Evolutionary conservation across 2,113 vertebrate genomes (phyloP).

Genomic region (Phrynosoma blainvillii): DNA sequence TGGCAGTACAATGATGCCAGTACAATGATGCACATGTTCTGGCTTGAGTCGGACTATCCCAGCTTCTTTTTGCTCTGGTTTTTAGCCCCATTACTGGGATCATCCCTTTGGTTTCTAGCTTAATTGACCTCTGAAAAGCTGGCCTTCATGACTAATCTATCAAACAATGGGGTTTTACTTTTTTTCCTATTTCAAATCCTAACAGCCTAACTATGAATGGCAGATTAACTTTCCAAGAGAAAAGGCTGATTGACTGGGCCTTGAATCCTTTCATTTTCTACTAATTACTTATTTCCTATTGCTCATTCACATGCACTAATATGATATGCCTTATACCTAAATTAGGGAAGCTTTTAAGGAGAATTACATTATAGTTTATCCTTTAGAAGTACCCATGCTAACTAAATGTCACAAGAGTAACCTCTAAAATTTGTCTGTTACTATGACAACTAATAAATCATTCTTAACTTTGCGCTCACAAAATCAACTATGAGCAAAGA

Average conservation of each 20-base stretch:
- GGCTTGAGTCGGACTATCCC: too few relatives aligned
- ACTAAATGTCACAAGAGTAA: constrained; percentile 64
- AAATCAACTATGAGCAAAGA: constrained; percentile 38
- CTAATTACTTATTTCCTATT: constrained; percentile 8
- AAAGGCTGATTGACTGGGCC: not conserved
- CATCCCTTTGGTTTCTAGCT: not conserved
- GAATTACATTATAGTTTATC: constrained; percentile 40
- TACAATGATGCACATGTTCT: too few relatives aligned
- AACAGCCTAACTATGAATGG: not conserved
- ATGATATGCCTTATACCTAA: constrained; percentile 28
- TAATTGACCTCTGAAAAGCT: not conserved
- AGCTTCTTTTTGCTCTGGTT: too few relatives aligned
- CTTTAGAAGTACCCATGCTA: constrained; percentile 52
- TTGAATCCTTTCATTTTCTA: constrained; percentile 25
- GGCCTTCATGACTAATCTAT: not conserved
- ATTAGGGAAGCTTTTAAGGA: constrained; percentile 49
- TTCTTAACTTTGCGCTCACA: constrained; percentile 57
- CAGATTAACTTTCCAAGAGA: not conserved
- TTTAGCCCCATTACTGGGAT: not conserved
- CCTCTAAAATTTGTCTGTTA: constrained; percentile 65
- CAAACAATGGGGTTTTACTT: not conserved
- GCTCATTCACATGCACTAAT: constrained; percentile 23
- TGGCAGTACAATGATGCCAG: too few relatives aligned
- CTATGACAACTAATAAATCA: constrained; percentile 64
- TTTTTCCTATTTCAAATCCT: constrained; percentile 4